Evolutionary conservation across 2,888 invertebrate genomes (phyloP).

Genomic region (Lathronympha strigana): DNA sequence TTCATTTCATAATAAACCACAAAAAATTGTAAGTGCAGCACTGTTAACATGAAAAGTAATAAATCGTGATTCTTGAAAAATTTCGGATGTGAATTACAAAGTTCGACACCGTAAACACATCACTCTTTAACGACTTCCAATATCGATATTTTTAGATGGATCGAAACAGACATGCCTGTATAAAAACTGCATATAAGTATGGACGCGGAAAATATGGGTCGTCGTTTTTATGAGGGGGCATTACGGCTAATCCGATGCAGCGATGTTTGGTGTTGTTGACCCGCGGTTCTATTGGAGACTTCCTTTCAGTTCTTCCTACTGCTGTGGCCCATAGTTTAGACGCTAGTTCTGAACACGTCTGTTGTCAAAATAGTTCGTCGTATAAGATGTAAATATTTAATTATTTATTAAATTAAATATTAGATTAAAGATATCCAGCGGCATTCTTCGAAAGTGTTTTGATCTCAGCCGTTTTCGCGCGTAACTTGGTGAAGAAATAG

Average conservation of each 20-base stretch:
- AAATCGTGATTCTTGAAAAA: background rate
- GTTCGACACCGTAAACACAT: constrained; percentile 35
- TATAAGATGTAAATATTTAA: background rate
- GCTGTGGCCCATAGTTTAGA: constrained; percentile 6
- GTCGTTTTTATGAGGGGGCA: constrained; percentile 30
- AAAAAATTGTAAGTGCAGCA: too few species aligned
- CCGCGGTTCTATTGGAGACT: constrained; percentile 32
- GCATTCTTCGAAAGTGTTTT: too few species aligned
- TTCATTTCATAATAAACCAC: too few species aligned
- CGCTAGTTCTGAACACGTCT: background rate
- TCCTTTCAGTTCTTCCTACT: constrained; percentile 18
- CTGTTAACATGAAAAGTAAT: too few species aligned
- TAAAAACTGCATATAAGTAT: constrained; percentile 20
- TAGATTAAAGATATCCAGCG: too few species aligned
- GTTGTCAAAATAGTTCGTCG: background rate
- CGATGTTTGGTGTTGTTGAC: constrained; percentile 25
- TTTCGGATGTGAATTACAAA: constrained; percentile 9
- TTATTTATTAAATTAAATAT: too few species aligned
- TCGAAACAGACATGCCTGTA: constrained; percentile 20
- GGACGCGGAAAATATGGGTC: constrained; percentile 29
- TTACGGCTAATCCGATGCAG: constrained; percentile 9
- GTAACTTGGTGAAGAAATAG: too few species aligned
- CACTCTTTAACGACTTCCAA: constrained; percentile 35
- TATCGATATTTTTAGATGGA: constrained; percentile 37
- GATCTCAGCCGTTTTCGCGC: too few species aligned